Percentiles rank a stretch among this genome's conserved stretches.
phyloP scores from a whole-genome alignment of 1,140 invertebrate genomes.

The Zophobas morio region DNA sequence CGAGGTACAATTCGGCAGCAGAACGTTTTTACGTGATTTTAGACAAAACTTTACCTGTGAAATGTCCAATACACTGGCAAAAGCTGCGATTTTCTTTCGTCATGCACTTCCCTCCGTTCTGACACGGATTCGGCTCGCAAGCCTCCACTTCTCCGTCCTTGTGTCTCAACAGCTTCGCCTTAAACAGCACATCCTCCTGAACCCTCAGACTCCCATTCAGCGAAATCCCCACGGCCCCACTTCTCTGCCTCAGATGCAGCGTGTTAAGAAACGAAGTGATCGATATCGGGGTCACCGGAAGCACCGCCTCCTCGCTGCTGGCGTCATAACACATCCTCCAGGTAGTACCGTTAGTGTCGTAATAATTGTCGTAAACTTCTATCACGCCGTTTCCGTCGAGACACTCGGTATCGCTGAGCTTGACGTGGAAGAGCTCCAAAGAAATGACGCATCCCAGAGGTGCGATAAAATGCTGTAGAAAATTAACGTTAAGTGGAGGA shows the following conservation, averaged over 20 bases:
- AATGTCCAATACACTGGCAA: constrained; percentile 78
- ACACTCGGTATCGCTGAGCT: constrained; percentile 66
- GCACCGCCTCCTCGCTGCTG: constrained; percentile 60
- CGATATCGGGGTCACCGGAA: constrained; percentile 69
- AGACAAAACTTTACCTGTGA: constrained; percentile 68
- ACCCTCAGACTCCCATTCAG: constrained; percentile 71
- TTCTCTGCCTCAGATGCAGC: constrained; percentile 71
- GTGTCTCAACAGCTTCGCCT: constrained; percentile 72
- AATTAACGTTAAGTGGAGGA: constrained; percentile 69
- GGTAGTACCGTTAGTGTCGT: constrained; percentile 76
- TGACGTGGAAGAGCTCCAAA: constrained; percentile 69
- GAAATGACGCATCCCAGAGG: constrained; percentile 73
- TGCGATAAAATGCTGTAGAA: constrained; percentile 72
- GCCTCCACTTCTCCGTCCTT: constrained; percentile 73
- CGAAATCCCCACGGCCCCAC: constrained; percentile 66
- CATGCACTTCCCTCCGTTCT: constrained; percentile 76
- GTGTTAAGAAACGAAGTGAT: constrained; percentile 77
- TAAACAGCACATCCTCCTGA: constrained; percentile 72
- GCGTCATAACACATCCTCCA: constrained; percentile 74
- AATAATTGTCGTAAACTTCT: constrained; percentile 78
- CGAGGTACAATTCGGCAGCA: too few relatives aligned
- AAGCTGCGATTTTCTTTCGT: constrained; percentile 68
- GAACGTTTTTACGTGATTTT: not conserved
- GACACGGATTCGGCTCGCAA: constrained; percentile 80
- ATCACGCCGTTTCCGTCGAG: constrained; percentile 68